Base-by-base conservation (phyloP, 2,797 vertebrate species). In the Alauda arvensis region DNA sequence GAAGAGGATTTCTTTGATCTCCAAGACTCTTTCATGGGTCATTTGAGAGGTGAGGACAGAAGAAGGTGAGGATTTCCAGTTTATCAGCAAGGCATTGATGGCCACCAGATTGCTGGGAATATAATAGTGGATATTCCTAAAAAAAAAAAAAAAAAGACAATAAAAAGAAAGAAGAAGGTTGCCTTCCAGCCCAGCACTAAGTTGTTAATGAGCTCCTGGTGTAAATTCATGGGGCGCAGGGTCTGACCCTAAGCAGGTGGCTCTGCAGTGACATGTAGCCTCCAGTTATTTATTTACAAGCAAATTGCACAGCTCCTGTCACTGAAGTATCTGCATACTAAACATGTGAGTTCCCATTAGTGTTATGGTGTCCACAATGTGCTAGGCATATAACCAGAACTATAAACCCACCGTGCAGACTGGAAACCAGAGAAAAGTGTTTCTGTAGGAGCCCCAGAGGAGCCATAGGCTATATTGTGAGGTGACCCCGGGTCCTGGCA, bases 1-100 rank as follows among this genome's bases (percentile, higher is more conserved):
- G 81, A 79, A 51, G 86, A 75, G 48, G 80, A 65, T 34, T 88
- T 86, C 96, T 98, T 98, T 98, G 97, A 98, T 98, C 96, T 97
- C 83, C 37, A 63, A 76, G 77, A 75, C 72, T 77, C 92, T 94
- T 95, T 95, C 87, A 94, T 95, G 94, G 94, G 88, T 95, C 96
- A 82, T 96, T 95, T 96, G 94, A 91, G 80, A 96, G 92, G 89
- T 77, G 91, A 94, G 84, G 89, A 84, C 86, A 63, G 85, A 84
- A 93, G 84, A 89, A 93, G 95, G 95, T 80, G 91, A 94, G 71
- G 95, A 93, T 89, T 94, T 95, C 93, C 91, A 95, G 90, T 95
- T 97, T 96, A 96, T 96, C 96, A 91, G 95, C 91, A 88, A 93
- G 70, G 91, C 95, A 96, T 93, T 89, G 96, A 97, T 92, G 92